phyloP scores from a whole-genome alignment of 2,113 vertebrate genomes.

The Madoqua kirkii region DNA sequence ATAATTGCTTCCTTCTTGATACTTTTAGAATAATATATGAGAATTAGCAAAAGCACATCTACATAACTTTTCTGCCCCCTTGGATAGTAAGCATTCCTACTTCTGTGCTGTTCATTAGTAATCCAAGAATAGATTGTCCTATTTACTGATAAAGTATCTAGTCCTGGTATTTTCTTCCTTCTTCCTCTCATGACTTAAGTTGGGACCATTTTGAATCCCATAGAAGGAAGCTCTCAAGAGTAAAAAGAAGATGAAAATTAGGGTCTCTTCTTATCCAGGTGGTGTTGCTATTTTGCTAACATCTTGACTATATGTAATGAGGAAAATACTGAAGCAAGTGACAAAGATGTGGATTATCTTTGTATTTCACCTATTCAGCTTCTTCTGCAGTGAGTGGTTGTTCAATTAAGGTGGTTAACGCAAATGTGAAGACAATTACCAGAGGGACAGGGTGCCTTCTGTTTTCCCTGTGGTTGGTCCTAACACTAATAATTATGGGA shows the following conservation, averaged over 20 bases:
- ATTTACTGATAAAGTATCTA: not conserved
- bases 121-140: not conserved
- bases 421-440: not conserved
- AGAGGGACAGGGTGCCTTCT: not conserved
- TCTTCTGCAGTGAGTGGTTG: not conserved
- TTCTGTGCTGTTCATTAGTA: not conserved
- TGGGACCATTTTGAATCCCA: not conserved
- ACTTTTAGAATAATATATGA: not conserved
- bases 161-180: not conserved
- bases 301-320: not conserved
- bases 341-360: not conserved
- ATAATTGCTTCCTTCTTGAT: not conserved
- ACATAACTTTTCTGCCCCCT: not conserved
- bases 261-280: not conserved
- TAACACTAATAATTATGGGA: not conserved
- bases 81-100: not conserved
- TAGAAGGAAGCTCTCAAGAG: not conserved
- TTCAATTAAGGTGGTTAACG: slow-evolving; percentile 9
- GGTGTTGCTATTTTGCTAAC: not conserved
- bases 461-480: not conserved
- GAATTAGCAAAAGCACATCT: not conserved
- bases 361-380: not conserved
- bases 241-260: not conserved
- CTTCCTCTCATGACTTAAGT: not conserved
- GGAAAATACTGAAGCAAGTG: not conserved